Evolutionary conservation across 2,113 vertebrate species (phyloP), one percentile per base, ranked within the genome.

Genomic region (Microcebus tavaratra): DNA sequence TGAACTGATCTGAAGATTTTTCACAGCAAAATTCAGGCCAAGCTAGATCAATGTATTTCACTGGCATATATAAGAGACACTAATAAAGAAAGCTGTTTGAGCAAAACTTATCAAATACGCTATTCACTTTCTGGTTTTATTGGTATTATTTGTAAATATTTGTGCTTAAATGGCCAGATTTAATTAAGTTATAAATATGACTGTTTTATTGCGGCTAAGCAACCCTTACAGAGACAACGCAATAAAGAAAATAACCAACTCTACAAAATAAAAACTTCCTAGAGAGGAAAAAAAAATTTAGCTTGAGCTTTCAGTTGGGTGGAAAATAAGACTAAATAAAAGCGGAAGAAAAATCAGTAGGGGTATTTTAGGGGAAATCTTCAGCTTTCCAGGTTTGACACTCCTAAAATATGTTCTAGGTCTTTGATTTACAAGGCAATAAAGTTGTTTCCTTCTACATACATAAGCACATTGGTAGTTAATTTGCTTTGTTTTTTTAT

Each of bases 331-430:
- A 70, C 61, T 78, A 92, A 92, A 96, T 81, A 90, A 88, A 83
- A 88, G 78, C 36, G 31, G 75, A 95, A 96, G 45, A 90, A 65
- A 57, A 90, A 75, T 93, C 91, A 96, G 96, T 95, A 91, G 83
- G 67, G 65, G 59, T 83, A 97, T 95, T 96, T 91, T 94, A 65
- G 72, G 65, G 95, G 76, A 95, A 78, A 93, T 86, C 61, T 81
- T 96, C 55, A 73, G 86, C 55, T 89, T 92, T 87, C 94, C 55
- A 88, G 34, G 72, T 92, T 53, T 96, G 97, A 88, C 83, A 89
- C 18, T 67, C 23, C 70, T 84, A 82, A 96, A 95, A 72, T 73
- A 94, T 98, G 97, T 98, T 98, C 81, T 82, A 97, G 98, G 98
- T 83, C 97, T 96, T 91, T 75, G 92, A 78, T 76, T 92, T 83